Base-by-base conservation (phyloP, 2,888 invertebrate species). In the Monopis laevigella region DNA sequence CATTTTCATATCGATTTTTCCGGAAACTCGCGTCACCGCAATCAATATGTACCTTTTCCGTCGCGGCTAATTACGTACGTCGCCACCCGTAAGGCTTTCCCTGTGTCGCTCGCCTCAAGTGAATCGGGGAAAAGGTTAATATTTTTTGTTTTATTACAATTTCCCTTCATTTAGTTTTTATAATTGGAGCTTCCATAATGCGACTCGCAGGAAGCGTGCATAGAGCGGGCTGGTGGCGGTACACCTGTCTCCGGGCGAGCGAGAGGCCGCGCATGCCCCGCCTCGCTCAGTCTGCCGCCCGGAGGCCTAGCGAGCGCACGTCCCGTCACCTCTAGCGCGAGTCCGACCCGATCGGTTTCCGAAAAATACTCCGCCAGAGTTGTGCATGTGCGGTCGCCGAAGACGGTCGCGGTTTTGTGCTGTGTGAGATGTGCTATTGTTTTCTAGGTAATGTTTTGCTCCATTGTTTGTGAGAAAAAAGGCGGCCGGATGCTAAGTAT, bases 311-410 rank as follows among this genome's bases (percentile, higher is more conserved):
- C 65, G 72, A 71, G 73, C 77, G 80, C 68, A 75, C 70, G 72
- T 70, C 74, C 72, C 75, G 70, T 65, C 57, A 51, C 54, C 58
- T 58, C 54, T 55, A 3, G 17, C 54, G 60, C 57, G 51, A 55
- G 52, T 60, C 63, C 56, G 74, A 75, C 71, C 71, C 69, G 70
- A 71, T 13, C 29, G 14, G 17, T 69, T 53, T 58, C 65, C 68
- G 75, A 73, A 77, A 77, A 29, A 12, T 29, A 29, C 29, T 7
- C 29, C 12, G 14, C 13, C 12, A 77, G 77, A 80, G 78, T 78
- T 80, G 78, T 80, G 78, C 73, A 77, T 80, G 78, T 80, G 78
- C 78, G 74, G 74, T 80, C 78, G 77, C 78, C 78, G 77, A 68
- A 63, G 62, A 65, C 59, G 14, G 7, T 32, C 66, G 69, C 67